These are phyloP conservation scores for Helostoma temminkii DNA, from an alignment of 2,797 vertebrate genomes.

Conservation along the genomic window DNA sequence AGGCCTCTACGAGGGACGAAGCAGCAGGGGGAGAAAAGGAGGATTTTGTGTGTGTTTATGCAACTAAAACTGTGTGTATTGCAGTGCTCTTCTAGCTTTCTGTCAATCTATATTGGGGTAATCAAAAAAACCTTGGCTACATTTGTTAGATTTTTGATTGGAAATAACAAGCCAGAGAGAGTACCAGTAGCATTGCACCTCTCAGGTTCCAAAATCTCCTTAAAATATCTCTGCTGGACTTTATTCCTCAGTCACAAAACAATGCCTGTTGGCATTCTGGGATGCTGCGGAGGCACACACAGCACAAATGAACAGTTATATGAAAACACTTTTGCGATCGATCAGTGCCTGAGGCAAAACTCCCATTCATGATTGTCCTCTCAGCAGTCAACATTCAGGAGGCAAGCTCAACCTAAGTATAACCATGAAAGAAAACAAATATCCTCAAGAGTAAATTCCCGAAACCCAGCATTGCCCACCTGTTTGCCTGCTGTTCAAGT, in stretches of 20 bases:
- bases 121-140: constrained; percentile 32
- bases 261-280: constrained; percentile 72
- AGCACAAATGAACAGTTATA: constrained; percentile 76
- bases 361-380: constrained; percentile 79
- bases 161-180: constrained; percentile 69
- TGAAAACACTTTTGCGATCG: constrained; percentile 79
- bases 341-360: constrained; percentile 80
- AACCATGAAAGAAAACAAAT: constrained; percentile 72
- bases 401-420: constrained; percentile 63
- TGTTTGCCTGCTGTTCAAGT: constrained; percentile 58
- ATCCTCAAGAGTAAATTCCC: constrained; percentile 59
- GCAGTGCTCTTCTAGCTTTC: constrained; percentile 37
- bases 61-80: constrained; percentile 44
- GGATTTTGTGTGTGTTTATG: constrained; percentile 12
- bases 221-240: constrained; percentile 75
- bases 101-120: constrained; percentile 37
- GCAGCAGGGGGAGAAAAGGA: constrained; percentile 47
- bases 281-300: constrained; percentile 68
- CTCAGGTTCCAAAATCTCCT: constrained; percentile 63
- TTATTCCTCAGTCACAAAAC: constrained; percentile 71
- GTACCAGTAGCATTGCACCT: constrained; percentile 32
- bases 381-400: constrained; percentile 74
- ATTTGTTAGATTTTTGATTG: constrained; percentile 66
- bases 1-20: constrained; percentile 64
- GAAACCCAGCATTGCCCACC: constrained; percentile 51